Conservation (phyloP, 2,888 invertebrate species). For the Drosophila stalkeri region DNA sequence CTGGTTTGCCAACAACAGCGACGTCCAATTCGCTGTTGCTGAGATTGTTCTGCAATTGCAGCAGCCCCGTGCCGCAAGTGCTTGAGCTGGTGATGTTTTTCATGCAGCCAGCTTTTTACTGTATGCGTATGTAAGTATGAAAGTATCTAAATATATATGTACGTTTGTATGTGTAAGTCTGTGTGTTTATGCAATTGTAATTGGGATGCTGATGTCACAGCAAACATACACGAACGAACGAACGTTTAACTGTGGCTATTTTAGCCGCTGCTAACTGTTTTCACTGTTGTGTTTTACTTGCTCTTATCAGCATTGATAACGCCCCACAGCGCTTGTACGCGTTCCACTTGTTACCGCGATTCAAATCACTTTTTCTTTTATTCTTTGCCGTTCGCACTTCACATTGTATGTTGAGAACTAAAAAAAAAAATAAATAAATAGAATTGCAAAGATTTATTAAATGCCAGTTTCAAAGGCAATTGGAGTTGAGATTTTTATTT, state of each 20-base stretch:
- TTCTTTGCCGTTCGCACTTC: slow-evolving; percentile 37
- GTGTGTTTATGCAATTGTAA: slow-evolving; percentile 3
- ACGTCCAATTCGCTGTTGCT: slow-evolving; percentile 71
- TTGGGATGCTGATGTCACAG: slow-evolving; percentile 51
- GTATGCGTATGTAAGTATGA: slow-evolving; percentile 8
- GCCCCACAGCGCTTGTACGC: slow-evolving; percentile 17
- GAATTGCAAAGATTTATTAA: slow-evolving; percentile 54
- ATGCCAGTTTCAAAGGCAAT: slow-evolving; percentile 39
- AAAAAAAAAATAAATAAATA: slow-evolving; percentile 12
- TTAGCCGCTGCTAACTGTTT: slow-evolving; percentile 45
- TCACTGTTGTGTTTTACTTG: slow-evolving; percentile 30
- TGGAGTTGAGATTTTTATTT: slow-evolving; percentile 41
- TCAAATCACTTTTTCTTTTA: slow-evolving; percentile 45
- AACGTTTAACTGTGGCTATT: slow-evolving; percentile 23
- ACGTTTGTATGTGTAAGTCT: slow-evolving; percentile 5
- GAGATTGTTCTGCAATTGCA: slow-evolving; percentile 83
- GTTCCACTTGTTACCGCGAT: slow-evolving; percentile 32
- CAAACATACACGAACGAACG: slow-evolving; percentile 4
- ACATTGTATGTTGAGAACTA: slow-evolving; percentile 34
- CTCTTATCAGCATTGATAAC: slow-evolving; percentile 56
- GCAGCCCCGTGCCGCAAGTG: slow-evolving; percentile 83
- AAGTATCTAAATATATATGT: slow-evolving; percentile 1
- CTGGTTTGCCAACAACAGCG: slow-evolving; percentile 78
- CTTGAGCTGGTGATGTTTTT: slow-evolving; percentile 83
- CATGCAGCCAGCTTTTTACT: slow-evolving; percentile 76